Base-by-base conservation (phyloP, 2,888 invertebrate species). In the Pterostichus niger region DNA sequence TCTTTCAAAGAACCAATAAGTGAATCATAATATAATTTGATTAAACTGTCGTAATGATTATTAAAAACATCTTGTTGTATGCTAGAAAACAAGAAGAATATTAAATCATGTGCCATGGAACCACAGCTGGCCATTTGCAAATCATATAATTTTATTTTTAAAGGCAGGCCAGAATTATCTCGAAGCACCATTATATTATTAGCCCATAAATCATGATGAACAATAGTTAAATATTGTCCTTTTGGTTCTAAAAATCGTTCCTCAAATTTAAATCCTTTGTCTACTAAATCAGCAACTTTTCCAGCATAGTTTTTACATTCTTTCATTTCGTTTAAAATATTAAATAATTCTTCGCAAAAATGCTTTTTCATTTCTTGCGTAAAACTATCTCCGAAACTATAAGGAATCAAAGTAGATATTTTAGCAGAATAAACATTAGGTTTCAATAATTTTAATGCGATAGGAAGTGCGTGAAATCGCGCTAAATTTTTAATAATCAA, bases 181-280 rank as follows among this genome's bases (percentile, higher is more conserved):
- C 89, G 88, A 84, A 88, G 89, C 15, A 92, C 87, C 88, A 92
- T 89, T 9, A 92, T 87, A 84, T 92, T 92, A 85, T 92, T 92
- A 31, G 90, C 90, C 92, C 92, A 92, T 49, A 92, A 88, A 85
- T 92, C 92, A 1, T 88, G 87, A 83, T 92, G 92, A 0, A 89
- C 88, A 9, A 92, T 88, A 0, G 91, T 89, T 0, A 88, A 88
- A 88, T 90, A 92, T 0, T 89, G 89, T 11, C 89, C 89, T 0
- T 0, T 88, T 88, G 15, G 90, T 87, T 33, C 88, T 86, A 2
- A 85, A 84, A 31, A 40, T 61, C 79, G 15, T 85, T 68, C 84
- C 88, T 84, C 79, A 59, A 83, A 83, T 49, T 82, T 75, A n/a
- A 82, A 82, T 44, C 61, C 61, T 10, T 59, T 56, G 7, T 75